These are phyloP conservation scores for Scomber scombrus DNA, from an alignment of 2,113 vertebrate species.

Conservation along the genomic window DNA sequence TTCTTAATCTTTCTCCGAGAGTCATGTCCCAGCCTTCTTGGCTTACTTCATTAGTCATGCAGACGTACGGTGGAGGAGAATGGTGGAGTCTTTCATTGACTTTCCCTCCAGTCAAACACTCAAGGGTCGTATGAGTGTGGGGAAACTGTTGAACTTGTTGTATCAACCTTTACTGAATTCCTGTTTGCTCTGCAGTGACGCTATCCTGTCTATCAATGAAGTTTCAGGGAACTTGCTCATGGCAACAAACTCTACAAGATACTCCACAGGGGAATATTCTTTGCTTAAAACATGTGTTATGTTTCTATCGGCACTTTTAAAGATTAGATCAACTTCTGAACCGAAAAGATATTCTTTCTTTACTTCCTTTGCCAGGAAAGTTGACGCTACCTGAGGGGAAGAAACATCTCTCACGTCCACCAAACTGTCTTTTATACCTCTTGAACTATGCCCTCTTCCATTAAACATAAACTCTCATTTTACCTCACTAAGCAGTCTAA, in stretches of 20 bases:
- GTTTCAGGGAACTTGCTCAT: slow-evolving; percentile 56
- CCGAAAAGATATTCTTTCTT: slow-evolving; percentile 50
- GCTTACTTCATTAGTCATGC: slow-evolving; percentile 78
- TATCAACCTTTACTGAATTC: slow-evolving; percentile 37
- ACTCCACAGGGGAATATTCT: slow-evolving; percentile 73
- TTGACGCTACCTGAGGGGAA: slow-evolving; percentile 60
- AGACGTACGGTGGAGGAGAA: slow-evolving; percentile 65
- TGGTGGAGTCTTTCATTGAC: slow-evolving; percentile 50
- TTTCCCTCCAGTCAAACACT: slow-evolving; percentile 45
- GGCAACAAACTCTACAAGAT: slow-evolving; percentile 58
- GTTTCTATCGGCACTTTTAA: slow-evolving; percentile 70
- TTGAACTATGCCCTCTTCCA: slow-evolving; percentile 13
- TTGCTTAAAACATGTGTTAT: slow-evolving; percentile 60
- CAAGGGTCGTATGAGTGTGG: slow-evolving; percentile 33
- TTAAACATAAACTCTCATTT: slow-evolving; percentile 41
- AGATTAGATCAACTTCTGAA: slow-evolving; percentile 67
- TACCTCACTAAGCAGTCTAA: slow-evolving; percentile 2
- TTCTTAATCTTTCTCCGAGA: slow-evolving; percentile 53
- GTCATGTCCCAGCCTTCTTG: slow-evolving; percentile 68
- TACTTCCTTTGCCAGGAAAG: slow-evolving; percentile 58
- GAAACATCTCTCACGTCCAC: slow-evolving; percentile 38
- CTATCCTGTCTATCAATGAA: slow-evolving; percentile 53
- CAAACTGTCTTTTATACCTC: slow-evolving; percentile 36
- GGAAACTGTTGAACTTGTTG: slow-evolving; percentile 40
- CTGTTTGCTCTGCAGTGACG: slow-evolving; percentile 28